These are phyloP conservation scores for Bombylius major DNA, from an alignment of 2,888 invertebrate genomes.

Conservation along the genomic window DNA sequence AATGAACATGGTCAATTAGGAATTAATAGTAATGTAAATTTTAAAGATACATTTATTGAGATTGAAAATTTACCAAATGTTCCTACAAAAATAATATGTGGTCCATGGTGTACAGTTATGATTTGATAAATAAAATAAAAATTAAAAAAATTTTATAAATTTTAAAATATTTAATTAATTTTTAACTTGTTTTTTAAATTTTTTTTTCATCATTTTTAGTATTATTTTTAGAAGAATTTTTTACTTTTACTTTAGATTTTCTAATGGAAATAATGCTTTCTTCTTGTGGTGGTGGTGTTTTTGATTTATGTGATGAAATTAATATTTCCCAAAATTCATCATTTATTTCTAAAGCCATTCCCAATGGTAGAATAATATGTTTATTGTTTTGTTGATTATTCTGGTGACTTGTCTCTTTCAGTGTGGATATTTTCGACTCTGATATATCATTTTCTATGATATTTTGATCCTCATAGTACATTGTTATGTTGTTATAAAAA, in stretches of 20 bases:
- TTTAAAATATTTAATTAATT: too few relatives aligned
- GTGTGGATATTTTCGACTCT: background rate
- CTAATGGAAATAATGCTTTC: too few relatives aligned
- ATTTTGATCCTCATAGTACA: background rate
- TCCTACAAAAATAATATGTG: slow-evolving; percentile 31
- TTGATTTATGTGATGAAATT: background rate
- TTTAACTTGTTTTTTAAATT: background rate
- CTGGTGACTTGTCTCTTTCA: too few relatives aligned
- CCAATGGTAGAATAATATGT: slow-evolving; percentile 10
- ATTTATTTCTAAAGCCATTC: slow-evolving; percentile 8
- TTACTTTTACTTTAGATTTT: slow-evolving; percentile 1
- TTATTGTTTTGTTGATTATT: background rate
- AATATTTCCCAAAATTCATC: slow-evolving; percentile 7
- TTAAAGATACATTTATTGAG: slow-evolving; percentile 20
- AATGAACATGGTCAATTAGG: slow-evolving; percentile 74
- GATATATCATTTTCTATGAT: background rate
- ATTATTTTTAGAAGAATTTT: background rate
- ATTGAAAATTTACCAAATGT: slow-evolving; percentile 23
- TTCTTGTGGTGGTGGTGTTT: too few relatives aligned
- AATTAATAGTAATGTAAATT: slow-evolving; percentile 26
- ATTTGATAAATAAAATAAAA: background rate
- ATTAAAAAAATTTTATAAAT: background rate
- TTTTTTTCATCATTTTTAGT: background rate
- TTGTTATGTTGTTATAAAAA: background rate
- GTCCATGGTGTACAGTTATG: slow-evolving; percentile 39